Base-by-base conservation (phyloP, 2,888 invertebrate genomes). In the Spilarctia lutea region DNA sequence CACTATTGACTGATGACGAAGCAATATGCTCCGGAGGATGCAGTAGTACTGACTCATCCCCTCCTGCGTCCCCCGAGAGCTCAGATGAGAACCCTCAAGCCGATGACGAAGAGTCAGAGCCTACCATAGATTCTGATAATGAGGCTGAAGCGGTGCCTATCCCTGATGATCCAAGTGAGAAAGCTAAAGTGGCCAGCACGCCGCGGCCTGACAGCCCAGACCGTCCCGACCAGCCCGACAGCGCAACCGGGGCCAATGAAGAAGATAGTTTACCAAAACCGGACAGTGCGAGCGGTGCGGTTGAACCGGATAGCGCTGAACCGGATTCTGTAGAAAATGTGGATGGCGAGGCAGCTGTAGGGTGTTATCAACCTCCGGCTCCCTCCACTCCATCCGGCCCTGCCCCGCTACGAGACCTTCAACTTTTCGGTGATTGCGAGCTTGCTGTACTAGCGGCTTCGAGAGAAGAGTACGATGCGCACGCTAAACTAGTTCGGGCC, bases 381-480 rank as follows among this genome's bases (percentile, higher is more conserved):
- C 79, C 83, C 1, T 66, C 81, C 35, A 75, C 80, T 20, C 80
- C 85, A 0, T 75, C 84, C 0, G 78, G 81, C 7, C 85, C 89
- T 1, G 90, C 90, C 27, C 88, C 90, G 2, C 83, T 89, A 52
- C 87, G 94, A 0, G 94, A 94, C 85, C 86, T 94, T 79, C 93
- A 91, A 81, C 89, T 95, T 73, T 95, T 94, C 85, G 94, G 92
- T 0, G 95, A 96, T 87, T 92, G 93, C 81, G 95, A 96, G 89
- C 90, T 95, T 73, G 93, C 94, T 0, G 93, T 94, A 75, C 87
- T 95, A 73, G 94, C 93, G 0, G 94, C 94, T 0, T 85, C 89
- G 2, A 75, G 88, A 10, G 93, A 91, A 76, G 90, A 91, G 80
- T 95, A 95, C 80, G 93, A 94, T 63, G 91, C 91, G 0, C 95